These are phyloP conservation scores for Drosophila arizonae DNA, from an alignment of 1,140 invertebrate genomes.

Conservation along the genomic window DNA sequence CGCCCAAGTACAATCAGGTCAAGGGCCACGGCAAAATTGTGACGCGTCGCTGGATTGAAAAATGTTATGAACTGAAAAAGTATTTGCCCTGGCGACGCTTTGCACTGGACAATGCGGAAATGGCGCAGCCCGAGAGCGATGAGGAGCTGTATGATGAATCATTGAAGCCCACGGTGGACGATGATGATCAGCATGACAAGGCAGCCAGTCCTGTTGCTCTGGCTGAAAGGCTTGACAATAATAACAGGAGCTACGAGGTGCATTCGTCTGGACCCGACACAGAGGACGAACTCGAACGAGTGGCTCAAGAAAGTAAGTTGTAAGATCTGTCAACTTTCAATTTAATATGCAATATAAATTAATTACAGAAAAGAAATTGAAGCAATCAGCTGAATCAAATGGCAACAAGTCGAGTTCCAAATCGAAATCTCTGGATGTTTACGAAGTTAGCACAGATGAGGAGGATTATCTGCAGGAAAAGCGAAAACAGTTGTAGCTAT, in stretches of 20 bases:
- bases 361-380: conserved; percentile 41
- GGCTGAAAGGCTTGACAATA: too few relatives aligned
- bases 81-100: conserved; percentile 89
- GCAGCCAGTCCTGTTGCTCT: too few relatives aligned
- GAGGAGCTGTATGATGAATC: conserved; percentile 83
- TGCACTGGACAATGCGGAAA: conserved; percentile 84
- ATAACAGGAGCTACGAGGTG: not conserved
- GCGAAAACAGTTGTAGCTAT: conserved; percentile 16
- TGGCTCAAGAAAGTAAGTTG: conserved; percentile 60
- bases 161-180: conserved; percentile 40
- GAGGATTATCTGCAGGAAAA: conserved; percentile 64
- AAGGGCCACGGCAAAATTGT: conserved; percentile 88
- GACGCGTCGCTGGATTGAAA: conserved; percentile 89
- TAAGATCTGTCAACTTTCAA: not conserved
- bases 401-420: not conserved
- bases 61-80: conserved; percentile 86
- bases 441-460: conserved; percentile 68
- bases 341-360: not conserved
- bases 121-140: conserved; percentile 83
- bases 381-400: conserved; percentile 7
- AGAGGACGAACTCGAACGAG: conserved; percentile 85
- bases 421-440: conserved; percentile 41
- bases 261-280: conserved; percentile 82
- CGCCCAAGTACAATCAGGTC: conserved; percentile 92
- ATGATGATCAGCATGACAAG: conserved; percentile 7